phyloP scores from a whole-genome alignment of 2,797 vertebrate species.

The Chaenodraco wilsoni region DNA sequence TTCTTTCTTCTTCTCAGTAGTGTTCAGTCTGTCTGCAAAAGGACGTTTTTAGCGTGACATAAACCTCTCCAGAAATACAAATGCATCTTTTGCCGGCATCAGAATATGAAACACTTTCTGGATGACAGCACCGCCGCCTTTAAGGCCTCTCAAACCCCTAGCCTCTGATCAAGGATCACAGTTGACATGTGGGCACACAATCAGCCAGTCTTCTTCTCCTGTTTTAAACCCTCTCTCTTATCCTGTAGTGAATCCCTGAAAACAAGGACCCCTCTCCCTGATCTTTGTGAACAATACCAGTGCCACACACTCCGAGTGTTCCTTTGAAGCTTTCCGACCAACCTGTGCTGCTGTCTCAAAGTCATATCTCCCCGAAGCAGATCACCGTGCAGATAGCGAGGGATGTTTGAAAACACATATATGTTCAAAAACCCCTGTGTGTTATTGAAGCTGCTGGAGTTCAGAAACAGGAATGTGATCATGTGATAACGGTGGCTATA shows the following conservation, averaged over 20 bases:
- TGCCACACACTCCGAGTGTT: constrained; percentile 61
- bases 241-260: constrained; percentile 33
- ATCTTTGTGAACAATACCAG: constrained; percentile 60
- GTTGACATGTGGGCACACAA: constrained; percentile 51
- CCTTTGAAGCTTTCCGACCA: constrained; percentile 71
- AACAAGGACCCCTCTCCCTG: constrained; percentile 39
- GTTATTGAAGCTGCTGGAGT: constrained; percentile 57
- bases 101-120: constrained; percentile 21
- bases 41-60: constrained; percentile 34
- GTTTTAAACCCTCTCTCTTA: constrained; percentile 50
- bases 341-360: constrained; percentile 47
- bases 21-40: constrained; percentile 29
- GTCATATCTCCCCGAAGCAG: constrained; percentile 46
- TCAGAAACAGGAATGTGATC: constrained; percentile 66
- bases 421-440: constrained; percentile 41
- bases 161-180: constrained; percentile 50
- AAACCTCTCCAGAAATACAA: constrained; percentile 46
- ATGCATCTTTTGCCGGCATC: constrained; percentile 39
- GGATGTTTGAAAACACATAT: constrained; percentile 56
- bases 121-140: constrained; percentile 9
- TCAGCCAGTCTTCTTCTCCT: constrained; percentile 47
- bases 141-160: constrained; percentile 25
- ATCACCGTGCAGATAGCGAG: constrained; percentile 62
- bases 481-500: constrained; percentile 70
- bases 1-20: constrained; percentile 40